These are phyloP conservation scores for Molanna angustata DNA, from an alignment of 2,888 invertebrate species.

Conservation along the genomic window DNA sequence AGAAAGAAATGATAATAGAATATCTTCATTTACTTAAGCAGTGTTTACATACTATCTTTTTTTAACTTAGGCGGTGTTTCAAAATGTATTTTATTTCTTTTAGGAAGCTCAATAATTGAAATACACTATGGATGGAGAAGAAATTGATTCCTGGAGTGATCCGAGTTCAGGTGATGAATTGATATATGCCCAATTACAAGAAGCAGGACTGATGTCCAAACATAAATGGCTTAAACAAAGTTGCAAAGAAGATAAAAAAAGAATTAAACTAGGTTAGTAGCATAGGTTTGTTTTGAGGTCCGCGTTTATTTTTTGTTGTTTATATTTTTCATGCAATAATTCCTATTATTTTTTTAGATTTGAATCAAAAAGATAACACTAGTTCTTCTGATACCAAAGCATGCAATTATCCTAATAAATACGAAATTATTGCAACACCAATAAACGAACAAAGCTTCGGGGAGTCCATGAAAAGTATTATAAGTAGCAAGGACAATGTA, in stretches of 20 bases:
- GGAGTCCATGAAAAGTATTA: too few relatives aligned
- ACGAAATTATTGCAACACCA: too few relatives aligned
- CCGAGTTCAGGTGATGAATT: neutral
- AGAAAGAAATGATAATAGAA: neutral
- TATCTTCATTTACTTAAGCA: neutral
- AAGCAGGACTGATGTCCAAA: slow-evolving; percentile 1
- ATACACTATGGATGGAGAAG: slow-evolving; percentile 1
- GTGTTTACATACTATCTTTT: neutral
- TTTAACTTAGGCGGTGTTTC: slow-evolving; percentile 6
- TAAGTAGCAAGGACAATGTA: too few relatives aligned
- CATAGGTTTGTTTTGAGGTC: too few relatives aligned
- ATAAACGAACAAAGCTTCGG: too few relatives aligned
- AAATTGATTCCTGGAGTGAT: neutral
- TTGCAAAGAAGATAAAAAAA: slow-evolving; percentile 4
- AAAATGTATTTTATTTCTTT: neutral
- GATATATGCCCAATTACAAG: neutral
- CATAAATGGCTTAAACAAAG: neutral
- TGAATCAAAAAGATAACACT: too few relatives aligned
- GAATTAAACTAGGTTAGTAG: neutral
- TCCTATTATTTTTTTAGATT: neutral
- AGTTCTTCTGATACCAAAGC: too few relatives aligned
- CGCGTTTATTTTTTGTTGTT: neutral
- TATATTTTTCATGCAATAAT: neutral
- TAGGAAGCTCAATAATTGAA: neutral
- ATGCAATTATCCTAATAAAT: too few relatives aligned